Base-by-base conservation (phyloP, 2,797 vertebrate species). In the Microtus obscurus region DNA sequence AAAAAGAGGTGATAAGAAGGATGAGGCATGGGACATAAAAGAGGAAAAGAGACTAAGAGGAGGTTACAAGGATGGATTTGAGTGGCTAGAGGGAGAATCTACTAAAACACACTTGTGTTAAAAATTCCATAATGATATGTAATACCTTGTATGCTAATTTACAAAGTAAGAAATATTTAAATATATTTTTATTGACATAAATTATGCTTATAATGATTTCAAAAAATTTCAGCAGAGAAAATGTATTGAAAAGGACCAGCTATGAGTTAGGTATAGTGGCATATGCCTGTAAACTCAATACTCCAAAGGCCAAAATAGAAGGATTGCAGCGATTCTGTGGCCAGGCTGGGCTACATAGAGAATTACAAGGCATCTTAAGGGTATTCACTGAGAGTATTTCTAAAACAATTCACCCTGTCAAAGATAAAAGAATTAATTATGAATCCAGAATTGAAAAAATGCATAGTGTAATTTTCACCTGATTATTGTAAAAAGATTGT, bases 151-250 rank as follows among this genome's bases (percentile, higher is more conserved):
- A 43, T 63, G 80, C 27, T 83, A 63, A 8, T 63, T 63, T 83
- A 82, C 80, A 43, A 82, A 63, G n/a, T 48, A 61, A 61, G 37
- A 63, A 63, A 82, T 19, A 63, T 43, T 63, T 63, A 61, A 29
- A 59, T 63, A 82, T 81, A 59, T 61, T 27, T 43, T 63, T 82
- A 82, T 61, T 48, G 48, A 81, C 31, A 48, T 81, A 91, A 91
- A 86, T 65, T 48, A 91, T 69, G 59, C 17, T 85, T 45, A 91
- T 78, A 87, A 65, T 71, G 8, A 71, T 87, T 88, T 82, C 77
- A 77, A 73, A 74, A 37, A 43, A 43, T 56, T 21, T 56, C 56
- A 56, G 56, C 56, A 56, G 56, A 56, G 56, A 56, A 56, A 56
- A 56, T 21, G 56, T 56, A 56, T 21, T 56, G 56, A 56, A 56